Conservation (phyloP, 1,140 invertebrate genomes). For the Sycophila sp. region DNA sequence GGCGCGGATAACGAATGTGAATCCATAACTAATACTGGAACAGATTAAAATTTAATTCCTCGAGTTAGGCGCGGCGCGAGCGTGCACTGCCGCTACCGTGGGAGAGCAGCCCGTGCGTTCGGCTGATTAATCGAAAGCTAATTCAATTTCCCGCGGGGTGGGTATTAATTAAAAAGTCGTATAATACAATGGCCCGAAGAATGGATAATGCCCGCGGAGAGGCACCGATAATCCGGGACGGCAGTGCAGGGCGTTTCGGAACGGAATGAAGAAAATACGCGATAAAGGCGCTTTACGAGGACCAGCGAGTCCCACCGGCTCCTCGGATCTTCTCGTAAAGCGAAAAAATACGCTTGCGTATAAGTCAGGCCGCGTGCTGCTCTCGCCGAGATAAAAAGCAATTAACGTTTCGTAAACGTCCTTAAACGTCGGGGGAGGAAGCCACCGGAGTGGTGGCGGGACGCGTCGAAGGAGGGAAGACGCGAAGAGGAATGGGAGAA, state of each 20-base stretch:
- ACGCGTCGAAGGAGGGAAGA: not conserved
- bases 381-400: slow-evolving; percentile 31
- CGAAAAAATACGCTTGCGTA: slow-evolving; percentile 24
- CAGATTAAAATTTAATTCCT: slow-evolving; percentile 58
- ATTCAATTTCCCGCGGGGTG: slow-evolving; percentile 53
- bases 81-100: not conserved
- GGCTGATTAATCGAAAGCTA: slow-evolving; percentile 60
- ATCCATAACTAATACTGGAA: slow-evolving; percentile 55
- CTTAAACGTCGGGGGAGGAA: not conserved
- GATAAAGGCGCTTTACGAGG: slow-evolving; percentile 35
- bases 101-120: not conserved
- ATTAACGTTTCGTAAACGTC: slow-evolving; percentile 38
- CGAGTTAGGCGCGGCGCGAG: slow-evolving; percentile 43
- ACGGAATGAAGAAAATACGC: slow-evolving; percentile 36
- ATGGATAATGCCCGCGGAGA: not conserved
- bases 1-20: slow-evolving; percentile 46
- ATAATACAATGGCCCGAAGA: slow-evolving; percentile 25
- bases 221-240: slow-evolving; percentile 24
- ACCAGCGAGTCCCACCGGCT: not conserved
- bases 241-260: slow-evolving; percentile 3
- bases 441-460: slow-evolving; percentile 18
- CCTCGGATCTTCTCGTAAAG: slow-evolving; percentile 28
- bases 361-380: slow-evolving; percentile 6
- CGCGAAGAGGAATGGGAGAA: slow-evolving; percentile 20
- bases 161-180: slow-evolving; percentile 58